Conservation (phyloP, 1,140 invertebrate species). For the Drosophila bipectinata region DNA sequence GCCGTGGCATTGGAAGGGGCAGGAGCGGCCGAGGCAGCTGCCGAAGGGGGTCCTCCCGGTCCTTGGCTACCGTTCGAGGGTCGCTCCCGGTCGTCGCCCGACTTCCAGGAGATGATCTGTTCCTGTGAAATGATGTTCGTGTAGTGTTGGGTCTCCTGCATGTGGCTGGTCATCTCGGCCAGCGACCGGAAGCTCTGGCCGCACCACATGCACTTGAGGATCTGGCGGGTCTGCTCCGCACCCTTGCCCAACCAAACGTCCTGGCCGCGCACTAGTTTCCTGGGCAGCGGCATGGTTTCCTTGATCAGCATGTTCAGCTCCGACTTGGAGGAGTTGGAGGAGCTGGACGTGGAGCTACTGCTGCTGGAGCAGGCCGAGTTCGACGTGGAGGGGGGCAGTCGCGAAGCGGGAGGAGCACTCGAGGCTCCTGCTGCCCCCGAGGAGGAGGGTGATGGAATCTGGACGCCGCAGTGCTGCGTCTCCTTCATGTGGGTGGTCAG, state of each 20-base stretch:
- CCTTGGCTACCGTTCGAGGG: slow-evolving; percentile 32
- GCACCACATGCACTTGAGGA: slow-evolving; percentile 99
- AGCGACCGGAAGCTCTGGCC: slow-evolving; percentile 97
- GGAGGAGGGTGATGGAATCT: slow-evolving; percentile 86
- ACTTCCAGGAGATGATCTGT: slow-evolving; percentile 98
- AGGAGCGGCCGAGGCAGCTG: slow-evolving; percentile 14
- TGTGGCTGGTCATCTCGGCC: slow-evolving; percentile 98
- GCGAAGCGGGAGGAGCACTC: slow-evolving; percentile 10
- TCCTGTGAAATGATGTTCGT: slow-evolving; percentile 98
- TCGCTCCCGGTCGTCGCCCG: slow-evolving; percentile 88
- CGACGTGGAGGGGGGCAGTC: slow-evolving; percentile 83
- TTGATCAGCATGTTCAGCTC: slow-evolving; percentile 94
- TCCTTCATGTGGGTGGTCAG: slow-evolving; percentile 98
- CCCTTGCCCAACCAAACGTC: slow-evolving; percentile 99
- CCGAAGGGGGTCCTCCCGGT: neutral
- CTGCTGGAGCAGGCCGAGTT: slow-evolving; percentile 85
- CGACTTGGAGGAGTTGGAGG: slow-evolving; percentile 88
- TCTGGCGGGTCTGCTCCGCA: slow-evolving; percentile 98
- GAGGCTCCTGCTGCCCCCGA: neutral
- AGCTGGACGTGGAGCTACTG: slow-evolving; percentile 86
- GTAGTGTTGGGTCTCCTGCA: slow-evolving; percentile 99
- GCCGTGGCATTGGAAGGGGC: slow-evolving; percentile 86
- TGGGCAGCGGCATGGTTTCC: slow-evolving; percentile 96
- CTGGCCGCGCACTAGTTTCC: slow-evolving; percentile 98
- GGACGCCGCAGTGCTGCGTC: slow-evolving; percentile 95